Percentiles rank a stretch among this genome's conserved stretches.
phyloP scores from a whole-genome alignment of 2,888 invertebrate species.

The Galerucella nymphaeae region DNA sequence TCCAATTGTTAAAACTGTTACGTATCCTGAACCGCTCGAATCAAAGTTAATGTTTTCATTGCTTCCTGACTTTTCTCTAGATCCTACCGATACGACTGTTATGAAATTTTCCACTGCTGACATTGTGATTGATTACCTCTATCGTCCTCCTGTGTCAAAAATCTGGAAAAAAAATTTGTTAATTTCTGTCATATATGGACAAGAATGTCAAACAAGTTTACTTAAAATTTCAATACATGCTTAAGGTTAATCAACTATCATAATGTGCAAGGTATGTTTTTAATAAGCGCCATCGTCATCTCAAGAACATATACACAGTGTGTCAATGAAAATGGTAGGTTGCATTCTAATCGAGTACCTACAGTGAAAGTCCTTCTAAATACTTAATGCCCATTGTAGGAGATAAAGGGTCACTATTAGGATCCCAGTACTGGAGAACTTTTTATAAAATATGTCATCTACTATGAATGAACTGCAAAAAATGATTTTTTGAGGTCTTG shows the following conservation, averaged over 20 bases:
- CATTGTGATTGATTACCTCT: constrained; percentile 40
- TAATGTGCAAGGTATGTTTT: constrained; percentile 25
- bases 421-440: no score
- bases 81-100: constrained; percentile 73
- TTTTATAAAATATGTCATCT: no score
- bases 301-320: constrained; percentile 18
- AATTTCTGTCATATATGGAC: constrained; percentile 13
- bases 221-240: constrained; percentile 11
- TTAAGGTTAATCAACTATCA: constrained; percentile 18
- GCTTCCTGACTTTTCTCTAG: constrained; percentile 51
- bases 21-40: constrained; percentile 65
- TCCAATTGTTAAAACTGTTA: constrained; percentile 73
- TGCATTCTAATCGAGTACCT: not conserved
- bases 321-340: not conserved
- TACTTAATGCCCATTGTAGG: no score
- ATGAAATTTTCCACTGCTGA: constrained; percentile 65
- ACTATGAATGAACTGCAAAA: no score
- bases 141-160: constrained; percentile 42
- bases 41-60: constrained; percentile 48
- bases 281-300: constrained; percentile 22
- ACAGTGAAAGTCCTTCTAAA: no score
- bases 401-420: no score
- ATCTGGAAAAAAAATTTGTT: constrained; percentile 38
- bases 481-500: no score
- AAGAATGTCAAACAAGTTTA: constrained; percentile 10